Percentiles rank a stretch among this genome's conserved stretches.
Conservation (phyloP, 2,888 invertebrate genomes). For the Napeogenes inachia region DNA sequence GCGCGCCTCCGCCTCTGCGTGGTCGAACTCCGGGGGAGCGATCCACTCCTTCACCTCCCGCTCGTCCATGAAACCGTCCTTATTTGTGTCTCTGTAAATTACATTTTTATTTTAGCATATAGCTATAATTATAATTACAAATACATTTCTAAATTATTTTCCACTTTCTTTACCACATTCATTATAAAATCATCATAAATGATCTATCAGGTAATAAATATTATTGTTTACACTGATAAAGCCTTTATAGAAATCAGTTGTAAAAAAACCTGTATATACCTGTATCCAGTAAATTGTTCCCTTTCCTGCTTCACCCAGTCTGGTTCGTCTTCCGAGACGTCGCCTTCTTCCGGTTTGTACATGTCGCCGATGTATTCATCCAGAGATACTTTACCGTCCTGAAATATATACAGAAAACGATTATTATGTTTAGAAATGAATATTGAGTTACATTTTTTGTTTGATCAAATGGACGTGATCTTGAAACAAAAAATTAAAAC, state of each 20-base stretch:
- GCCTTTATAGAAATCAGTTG: not conserved
- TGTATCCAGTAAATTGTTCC: conserved; percentile 90
- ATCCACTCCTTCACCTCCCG: conserved; percentile 96
- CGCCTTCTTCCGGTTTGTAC: conserved; percentile 85
- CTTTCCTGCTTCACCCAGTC: conserved; percentile 97
- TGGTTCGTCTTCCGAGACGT: conserved; percentile 87
- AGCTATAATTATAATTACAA: too few species aligned
- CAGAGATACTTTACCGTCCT: conserved; percentile 93
- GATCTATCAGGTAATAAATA: too few species aligned
- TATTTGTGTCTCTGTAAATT: conserved; percentile 83
- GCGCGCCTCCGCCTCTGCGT: conserved; percentile 96
- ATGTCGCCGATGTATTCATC: conserved; percentile 98
- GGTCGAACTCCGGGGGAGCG: conserved; percentile 96
- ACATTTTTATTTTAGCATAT: not conserved
- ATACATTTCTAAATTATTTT: too few species aligned
- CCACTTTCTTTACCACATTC: too few species aligned
- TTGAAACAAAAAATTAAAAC: too few species aligned
- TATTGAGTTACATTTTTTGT: too few species aligned
- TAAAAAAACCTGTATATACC: conserved; percentile 49
- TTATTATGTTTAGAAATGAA: too few species aligned
- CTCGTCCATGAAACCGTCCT: conserved; percentile 92
- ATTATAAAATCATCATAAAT: too few species aligned
- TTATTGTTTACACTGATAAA: too few species aligned
- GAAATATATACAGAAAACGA: conserved; percentile 3
- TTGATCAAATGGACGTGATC: too few species aligned